Base-by-base conservation (phyloP, 2,113 vertebrate species). In the Dolichotis patagonum region DNA sequence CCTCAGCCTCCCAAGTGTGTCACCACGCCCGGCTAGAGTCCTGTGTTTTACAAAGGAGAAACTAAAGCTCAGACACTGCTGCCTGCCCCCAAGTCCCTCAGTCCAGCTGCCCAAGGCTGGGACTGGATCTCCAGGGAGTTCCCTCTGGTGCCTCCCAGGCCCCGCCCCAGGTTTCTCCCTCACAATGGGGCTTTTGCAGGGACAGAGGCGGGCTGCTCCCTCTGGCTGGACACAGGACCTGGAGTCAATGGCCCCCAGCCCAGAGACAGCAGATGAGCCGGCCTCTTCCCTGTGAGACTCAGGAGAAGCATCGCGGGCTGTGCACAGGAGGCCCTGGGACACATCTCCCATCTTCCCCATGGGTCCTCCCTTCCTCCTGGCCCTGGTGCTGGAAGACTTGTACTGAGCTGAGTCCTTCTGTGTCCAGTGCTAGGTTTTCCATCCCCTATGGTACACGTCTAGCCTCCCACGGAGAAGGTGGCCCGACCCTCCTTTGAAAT, bases 351-450 rank as follows among this genome's bases (percentile, higher is more conserved):
- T 19, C n/a, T 13, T 17, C 41, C 56, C 28, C 24, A 14, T 26
- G 10, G 30, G n/a, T 26, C 38, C 12, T 7, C 4, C n/a, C 58
- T 17, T 16, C 46, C 43, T 28, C 17, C 7, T 0, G 38, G 54
- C 24, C n/a, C n/a, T n/a, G n/a, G n/a, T n/a, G n/a, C n/a, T 0
- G 0, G 28, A 3, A 28, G 26, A 14, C 12, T 0, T 0, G 6
- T 4, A 22, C 0, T 19, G 41, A 54, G 7, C 28, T 56, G 7
- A 63, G 19, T 30, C 16, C 54, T 56, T 41, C 26, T 0, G 16
- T 4, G 22, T 8, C 22, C 3, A 3, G 3, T 9, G 30, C 90
- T 13, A 49, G 56, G 0, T 22, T 52, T 32, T 9, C 28, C 7
- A 1, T 7, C 24, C 38, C 14, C 2, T 13, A 19, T 14, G 17